A percentile compares a stretch with the other conserved stretches of the same genome.
Conservation (phyloP, 2,888 invertebrate species). For the Heliconius erato region DNA sequence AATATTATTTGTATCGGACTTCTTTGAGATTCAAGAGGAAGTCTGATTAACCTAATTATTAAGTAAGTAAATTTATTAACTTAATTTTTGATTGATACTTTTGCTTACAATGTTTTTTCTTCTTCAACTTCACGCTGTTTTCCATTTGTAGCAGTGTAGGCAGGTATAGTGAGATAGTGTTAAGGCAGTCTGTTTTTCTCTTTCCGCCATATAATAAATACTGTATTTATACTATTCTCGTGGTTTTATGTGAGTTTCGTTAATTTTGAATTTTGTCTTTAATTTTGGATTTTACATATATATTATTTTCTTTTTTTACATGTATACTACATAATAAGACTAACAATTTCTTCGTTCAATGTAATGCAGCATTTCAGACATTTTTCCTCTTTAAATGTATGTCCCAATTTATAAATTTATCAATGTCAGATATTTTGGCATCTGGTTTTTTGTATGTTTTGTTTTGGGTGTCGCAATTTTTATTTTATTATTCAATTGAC, state of each 20-base stretch:
- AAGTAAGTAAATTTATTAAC: neutral
- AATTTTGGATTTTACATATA: neutral
- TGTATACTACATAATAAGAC: no score
- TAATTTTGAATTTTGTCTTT: no score
- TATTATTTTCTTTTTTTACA: no score
- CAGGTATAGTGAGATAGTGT: no score
- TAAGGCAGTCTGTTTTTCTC: no score
- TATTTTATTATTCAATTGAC: neutral
- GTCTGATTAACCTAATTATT: neutral
- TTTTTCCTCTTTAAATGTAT: neutral
- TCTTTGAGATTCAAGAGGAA: neutral
- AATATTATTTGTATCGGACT: slow-evolving; percentile 10
- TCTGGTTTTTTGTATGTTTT: neutral
- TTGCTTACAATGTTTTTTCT: no score
- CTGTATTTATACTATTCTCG: no score
- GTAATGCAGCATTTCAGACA: neutral
- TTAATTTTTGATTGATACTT: no score
- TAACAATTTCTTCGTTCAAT: neutral
- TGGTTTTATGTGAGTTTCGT: no score
- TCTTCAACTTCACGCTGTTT: no score
- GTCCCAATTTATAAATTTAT: neutral
- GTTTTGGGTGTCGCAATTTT: neutral
- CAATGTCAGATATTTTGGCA: slow-evolving; percentile 13
- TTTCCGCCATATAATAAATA: no score
- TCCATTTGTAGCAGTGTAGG: no score